Evolutionary conservation across 64 coral and sea anemone genomes (phyloP).

Genomic region (Astreopora myriophthalma): DNA sequence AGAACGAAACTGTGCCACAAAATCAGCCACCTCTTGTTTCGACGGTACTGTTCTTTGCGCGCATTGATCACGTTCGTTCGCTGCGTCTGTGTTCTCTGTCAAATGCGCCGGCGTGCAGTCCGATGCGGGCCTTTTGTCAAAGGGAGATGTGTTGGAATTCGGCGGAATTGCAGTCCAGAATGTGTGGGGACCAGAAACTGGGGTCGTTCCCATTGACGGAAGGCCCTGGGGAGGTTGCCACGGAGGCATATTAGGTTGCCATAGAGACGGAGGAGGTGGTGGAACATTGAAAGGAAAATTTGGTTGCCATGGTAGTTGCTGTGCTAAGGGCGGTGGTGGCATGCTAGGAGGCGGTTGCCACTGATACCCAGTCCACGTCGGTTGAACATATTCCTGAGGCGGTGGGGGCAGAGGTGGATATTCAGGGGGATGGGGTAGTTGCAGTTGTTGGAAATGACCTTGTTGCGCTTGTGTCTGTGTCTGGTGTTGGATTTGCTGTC

Average conservation of each 20-base stretch:
- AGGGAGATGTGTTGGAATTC: background rate
- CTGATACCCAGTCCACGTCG: constrained; percentile 21
- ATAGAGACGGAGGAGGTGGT: constrained; percentile 42
- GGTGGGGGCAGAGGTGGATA: background rate
- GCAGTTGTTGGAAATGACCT: background rate
- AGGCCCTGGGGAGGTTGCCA: constrained; percentile 17
- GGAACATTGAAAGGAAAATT: constrained; percentile 13
- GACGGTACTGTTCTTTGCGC: background rate
- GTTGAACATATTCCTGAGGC: constrained; percentile 21
- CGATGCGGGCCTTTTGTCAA: background rate
- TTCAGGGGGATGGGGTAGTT: background rate
- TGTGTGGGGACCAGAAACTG: background rate
- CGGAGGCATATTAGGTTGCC: constrained; percentile 27
- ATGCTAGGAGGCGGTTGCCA: constrained; percentile 2
- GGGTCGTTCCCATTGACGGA: background rate
- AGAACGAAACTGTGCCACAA: constrained; percentile 27
- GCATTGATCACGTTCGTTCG: background rate
- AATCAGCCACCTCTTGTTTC: background rate
- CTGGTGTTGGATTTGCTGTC: background rate
- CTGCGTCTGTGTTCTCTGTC: background rate
- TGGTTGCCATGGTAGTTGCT: constrained; percentile 8
- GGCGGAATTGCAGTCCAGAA: background rate
- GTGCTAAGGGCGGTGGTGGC: background rate
- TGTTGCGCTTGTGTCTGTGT: background rate
- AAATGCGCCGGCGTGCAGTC: background rate